Percentiles rank a stretch among this genome's conserved stretches.
phyloP scores from a whole-genome alignment of 1,140 invertebrate genomes.

The Rhyacophila brunnea region DNA sequence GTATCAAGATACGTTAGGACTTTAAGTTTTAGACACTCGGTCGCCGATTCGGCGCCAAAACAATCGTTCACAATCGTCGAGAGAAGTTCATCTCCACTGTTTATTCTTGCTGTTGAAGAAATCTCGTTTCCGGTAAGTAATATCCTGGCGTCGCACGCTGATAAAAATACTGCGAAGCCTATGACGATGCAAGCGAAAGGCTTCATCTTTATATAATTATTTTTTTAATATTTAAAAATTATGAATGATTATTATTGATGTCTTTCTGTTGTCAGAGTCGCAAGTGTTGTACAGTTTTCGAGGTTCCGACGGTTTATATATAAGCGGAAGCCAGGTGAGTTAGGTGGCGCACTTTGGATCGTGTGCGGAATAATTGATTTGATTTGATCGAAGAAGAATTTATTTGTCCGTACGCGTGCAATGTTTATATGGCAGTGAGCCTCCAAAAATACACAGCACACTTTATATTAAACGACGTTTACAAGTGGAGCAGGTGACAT shows the following conservation, averaged over 20 bases:
- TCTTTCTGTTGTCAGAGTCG: constrained; percentile 44
- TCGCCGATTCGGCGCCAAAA: constrained; percentile 61
- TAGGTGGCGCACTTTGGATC: constrained; percentile 33
- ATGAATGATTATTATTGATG: constrained; percentile 16
- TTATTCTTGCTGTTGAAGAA: constrained; percentile 56
- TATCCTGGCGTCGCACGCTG: constrained; percentile 47
- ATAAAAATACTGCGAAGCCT: constrained; percentile 42
- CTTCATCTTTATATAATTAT: constrained; percentile 38
- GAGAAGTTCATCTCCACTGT: constrained; percentile 65
- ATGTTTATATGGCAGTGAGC: constrained; percentile 24
- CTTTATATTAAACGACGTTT: constrained; percentile 5
- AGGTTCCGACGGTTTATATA: constrained; percentile 48
- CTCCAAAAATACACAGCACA: constrained; percentile 12
- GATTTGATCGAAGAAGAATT: constrained; percentile 17
- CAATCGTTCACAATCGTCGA: constrained; percentile 70
- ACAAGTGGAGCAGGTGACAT: constrained; percentile 2
- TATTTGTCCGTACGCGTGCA: constrained; percentile 18
- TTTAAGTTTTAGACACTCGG: constrained; percentile 70
- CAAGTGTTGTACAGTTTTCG: too few relatives aligned
- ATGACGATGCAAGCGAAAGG: constrained; percentile 42
- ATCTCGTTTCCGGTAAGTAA: constrained; percentile 52
- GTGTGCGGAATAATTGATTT: constrained; percentile 39
- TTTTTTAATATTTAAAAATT: not conserved
- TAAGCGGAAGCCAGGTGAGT: constrained; percentile 41
- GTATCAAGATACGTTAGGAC: constrained; percentile 71